phyloP scores from a whole-genome alignment of 2,797 vertebrate species.

The Argyrosomus regius region DNA sequence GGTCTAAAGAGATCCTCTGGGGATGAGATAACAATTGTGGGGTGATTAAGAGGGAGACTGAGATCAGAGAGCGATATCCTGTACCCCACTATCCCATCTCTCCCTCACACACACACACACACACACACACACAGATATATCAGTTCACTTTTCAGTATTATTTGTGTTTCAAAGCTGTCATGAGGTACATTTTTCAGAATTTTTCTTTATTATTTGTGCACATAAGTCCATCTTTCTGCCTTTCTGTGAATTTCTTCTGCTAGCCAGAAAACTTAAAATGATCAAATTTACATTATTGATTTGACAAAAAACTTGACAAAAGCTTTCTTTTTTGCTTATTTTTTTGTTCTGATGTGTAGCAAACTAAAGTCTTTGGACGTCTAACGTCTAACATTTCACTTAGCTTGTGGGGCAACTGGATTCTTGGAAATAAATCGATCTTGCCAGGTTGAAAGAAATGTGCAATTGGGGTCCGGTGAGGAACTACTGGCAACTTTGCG shows the following conservation, averaged over 20 bases:
- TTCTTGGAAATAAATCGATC: too few species aligned
- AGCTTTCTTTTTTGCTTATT: conserved; percentile 6
- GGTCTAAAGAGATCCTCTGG: conserved; percentile 51
- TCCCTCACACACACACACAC: not conserved
- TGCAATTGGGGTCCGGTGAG: too few species aligned
- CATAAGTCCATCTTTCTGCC: not conserved
- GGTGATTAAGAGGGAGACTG: conserved; percentile 42
- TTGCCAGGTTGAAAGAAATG: too few species aligned
- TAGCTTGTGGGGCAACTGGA: too few species aligned
- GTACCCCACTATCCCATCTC: not conserved
- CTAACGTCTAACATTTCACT: too few species aligned
- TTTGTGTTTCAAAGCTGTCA: conserved; percentile 7
- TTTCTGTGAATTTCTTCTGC: not conserved
- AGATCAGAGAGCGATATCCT: conserved; percentile 42
- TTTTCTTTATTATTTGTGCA: conserved; percentile 4
- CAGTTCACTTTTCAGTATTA: conserved; percentile 10
- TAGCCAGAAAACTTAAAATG: not conserved
- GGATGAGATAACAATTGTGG: conserved; percentile 43
- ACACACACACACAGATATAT: not conserved
- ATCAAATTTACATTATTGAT: conserved; percentile 2
- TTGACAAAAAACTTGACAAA: not conserved
- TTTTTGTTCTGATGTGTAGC: not conserved
- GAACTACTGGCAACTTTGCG: too few species aligned
- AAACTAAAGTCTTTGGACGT: not conserved
- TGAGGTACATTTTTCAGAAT: not conserved